Evolutionary conservation across 2,888 invertebrate genomes (phyloP).

Genomic region (Clanis bilineata): DNA sequence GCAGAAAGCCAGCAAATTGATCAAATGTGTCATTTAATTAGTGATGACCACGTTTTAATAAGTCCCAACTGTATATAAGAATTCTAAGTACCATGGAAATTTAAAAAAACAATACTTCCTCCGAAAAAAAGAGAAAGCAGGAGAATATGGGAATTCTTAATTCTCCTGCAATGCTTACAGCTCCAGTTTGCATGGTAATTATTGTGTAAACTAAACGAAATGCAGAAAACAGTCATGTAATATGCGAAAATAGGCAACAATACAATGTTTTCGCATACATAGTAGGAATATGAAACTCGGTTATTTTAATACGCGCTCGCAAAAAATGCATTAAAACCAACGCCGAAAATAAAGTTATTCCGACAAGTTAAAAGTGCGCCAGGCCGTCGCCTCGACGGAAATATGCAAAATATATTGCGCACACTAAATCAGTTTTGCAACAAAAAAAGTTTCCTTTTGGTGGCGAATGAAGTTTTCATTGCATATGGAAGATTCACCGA

Average conservation of each 20-base stretch:
- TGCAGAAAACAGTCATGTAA: neutral
- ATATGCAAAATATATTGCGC: conserved; percentile 52
- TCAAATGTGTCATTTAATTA: too few relatives aligned
- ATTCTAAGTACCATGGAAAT: too few relatives aligned
- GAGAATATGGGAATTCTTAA: too few relatives aligned
- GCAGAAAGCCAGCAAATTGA: too few relatives aligned
- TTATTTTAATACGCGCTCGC: conserved; percentile 23
- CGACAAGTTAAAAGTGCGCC: conserved; percentile 52
- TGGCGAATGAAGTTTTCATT: conserved; percentile 24
- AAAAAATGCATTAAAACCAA: conserved; percentile 47
- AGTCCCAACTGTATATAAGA: too few relatives aligned
- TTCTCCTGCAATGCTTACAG: too few relatives aligned
- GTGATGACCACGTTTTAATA: too few relatives aligned
- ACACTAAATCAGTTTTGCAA: conserved; percentile 41
- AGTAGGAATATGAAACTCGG: conserved; percentile 7
- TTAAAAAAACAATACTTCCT: too few relatives aligned
- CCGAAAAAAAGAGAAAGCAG: too few relatives aligned
- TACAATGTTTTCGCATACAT: neutral
- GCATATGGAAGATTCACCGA: conserved; percentile 15
- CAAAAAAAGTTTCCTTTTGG: conserved; percentile 27
- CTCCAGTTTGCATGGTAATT: too few relatives aligned
- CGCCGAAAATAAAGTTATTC: conserved; percentile 60
- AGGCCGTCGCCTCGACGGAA: conserved; percentile 37
- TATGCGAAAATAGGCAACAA: neutral
- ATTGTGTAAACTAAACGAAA: too few relatives aligned